Percentiles rank a stretch among this genome's conserved stretches.
Conservation (phyloP, 2,113 vertebrate genomes). For the Centropus bengalensis region DNA sequence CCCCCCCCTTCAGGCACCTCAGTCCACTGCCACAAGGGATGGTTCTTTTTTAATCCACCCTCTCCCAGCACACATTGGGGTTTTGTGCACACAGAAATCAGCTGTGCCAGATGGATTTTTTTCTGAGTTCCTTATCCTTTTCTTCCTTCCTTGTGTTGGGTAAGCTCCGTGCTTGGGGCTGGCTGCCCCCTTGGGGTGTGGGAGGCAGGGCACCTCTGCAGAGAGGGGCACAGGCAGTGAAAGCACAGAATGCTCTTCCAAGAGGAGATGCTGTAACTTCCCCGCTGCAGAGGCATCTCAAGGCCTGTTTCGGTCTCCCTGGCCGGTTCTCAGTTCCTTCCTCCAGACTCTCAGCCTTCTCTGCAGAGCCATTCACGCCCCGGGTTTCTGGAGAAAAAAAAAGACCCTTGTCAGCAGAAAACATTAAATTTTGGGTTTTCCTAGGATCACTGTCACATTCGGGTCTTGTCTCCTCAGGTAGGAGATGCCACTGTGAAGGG, state of each 20-base stretch:
- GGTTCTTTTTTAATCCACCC: no score
- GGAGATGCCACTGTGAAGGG: background rate
- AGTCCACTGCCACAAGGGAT: no score
- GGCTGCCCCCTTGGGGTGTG: background rate
- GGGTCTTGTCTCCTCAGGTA: background rate
- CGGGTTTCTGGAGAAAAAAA: background rate
- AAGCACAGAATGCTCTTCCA: background rate
- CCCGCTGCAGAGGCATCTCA: background rate
- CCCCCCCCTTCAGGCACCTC: background rate
- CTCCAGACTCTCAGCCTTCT: background rate
- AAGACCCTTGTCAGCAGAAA: background rate
- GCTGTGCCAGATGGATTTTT: background rate
- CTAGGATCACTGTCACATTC: background rate
- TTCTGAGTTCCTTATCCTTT: background rate
- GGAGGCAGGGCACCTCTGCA: background rate
- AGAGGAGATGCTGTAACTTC: background rate
- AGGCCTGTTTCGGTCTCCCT: background rate
- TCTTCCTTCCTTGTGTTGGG: background rate
- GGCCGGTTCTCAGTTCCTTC: background rate
- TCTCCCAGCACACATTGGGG: background rate
- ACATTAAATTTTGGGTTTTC: background rate
- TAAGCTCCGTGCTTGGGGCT: background rate
- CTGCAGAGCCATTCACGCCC: background rate
- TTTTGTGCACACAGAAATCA: background rate
- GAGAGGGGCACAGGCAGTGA: background rate